Evolutionary conservation across 1,140 invertebrate genomes (phyloP).

Genomic region (Caenorhabditis briggsae): DNA sequence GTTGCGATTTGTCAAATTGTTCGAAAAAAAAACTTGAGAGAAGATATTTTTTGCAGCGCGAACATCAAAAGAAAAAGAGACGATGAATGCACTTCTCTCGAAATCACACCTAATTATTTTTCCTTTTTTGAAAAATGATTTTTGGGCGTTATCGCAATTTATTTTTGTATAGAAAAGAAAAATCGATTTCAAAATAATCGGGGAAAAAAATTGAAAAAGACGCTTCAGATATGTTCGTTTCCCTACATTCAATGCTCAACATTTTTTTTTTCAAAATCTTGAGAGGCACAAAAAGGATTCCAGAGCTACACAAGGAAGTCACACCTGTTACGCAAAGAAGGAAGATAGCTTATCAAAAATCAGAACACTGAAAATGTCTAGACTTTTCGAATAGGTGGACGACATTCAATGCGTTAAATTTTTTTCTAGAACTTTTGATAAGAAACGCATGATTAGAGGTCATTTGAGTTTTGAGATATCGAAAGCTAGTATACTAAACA

Average conservation of each 20-base stretch:
- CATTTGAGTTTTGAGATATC: background rate
- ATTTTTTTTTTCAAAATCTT: background rate
- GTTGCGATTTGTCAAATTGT: conserved; percentile 10
- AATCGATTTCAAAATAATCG: background rate
- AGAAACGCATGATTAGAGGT: background rate
- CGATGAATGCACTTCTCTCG: conserved; percentile 27
- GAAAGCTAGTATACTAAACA: too few relatives aligned
- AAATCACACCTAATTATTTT: conserved; percentile 42
- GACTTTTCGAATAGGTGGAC: background rate
- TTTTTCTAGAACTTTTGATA: background rate
- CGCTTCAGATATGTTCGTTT: conserved; percentile 32
- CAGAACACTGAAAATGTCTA: conserved; percentile 9
- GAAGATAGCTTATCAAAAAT: background rate
- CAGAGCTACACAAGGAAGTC: background rate
- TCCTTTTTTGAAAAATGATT: background rate
- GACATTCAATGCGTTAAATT: background rate
- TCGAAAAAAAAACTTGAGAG: background rate
- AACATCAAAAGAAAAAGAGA: conserved; percentile 43
- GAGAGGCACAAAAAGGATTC: background rate
- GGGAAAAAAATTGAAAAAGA: background rate
- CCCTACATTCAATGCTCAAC: background rate
- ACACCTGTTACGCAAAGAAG: background rate
- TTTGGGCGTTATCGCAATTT: background rate
- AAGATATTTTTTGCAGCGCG: conserved; percentile 26
- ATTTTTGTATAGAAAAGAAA: background rate